These are phyloP conservation scores for Pontoporia blainvillei DNA, from an alignment of 2,113 vertebrate species.

Conservation along the genomic window DNA sequence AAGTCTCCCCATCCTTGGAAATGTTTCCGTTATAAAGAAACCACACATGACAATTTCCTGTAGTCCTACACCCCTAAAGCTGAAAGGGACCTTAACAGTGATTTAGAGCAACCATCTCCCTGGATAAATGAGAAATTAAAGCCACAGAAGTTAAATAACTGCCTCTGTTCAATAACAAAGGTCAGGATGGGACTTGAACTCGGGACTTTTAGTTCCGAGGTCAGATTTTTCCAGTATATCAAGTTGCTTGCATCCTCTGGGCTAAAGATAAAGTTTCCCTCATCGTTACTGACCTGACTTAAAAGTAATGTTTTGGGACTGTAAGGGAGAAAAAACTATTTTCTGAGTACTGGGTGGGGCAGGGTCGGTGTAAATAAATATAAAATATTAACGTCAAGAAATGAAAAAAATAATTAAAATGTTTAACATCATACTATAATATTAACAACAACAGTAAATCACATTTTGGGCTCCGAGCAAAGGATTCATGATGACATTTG, in stretches of 20 bases:
- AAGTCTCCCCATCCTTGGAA: not conserved
- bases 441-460: constrained; percentile 45
- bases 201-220: constrained; percentile 1
- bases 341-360: not conserved
- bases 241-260: constrained; percentile 38
- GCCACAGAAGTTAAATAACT: not conserved
- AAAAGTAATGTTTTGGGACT: not conserved
- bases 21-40: not conserved
- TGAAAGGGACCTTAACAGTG: not conserved
- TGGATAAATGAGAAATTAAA: constrained; percentile 32
- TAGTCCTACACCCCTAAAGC: not conserved
- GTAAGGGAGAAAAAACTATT: not conserved
- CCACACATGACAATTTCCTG: not conserved
- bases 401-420: not conserved
- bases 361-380: not conserved
- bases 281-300: not conserved
- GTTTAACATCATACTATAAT: not conserved
- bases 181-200: constrained; percentile 49
- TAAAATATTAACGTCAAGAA: not conserved
- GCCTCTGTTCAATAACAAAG: not conserved
- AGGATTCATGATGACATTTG: constrained; percentile 41
- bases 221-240: constrained; percentile 48
- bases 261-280: constrained; percentile 46
- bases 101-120: not conserved
- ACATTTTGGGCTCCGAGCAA: constrained; percentile 25